Evolutionary conservation across 2,113 vertebrate genomes (phyloP).

Genomic region (Brachionichthys hirsutus): DNA sequence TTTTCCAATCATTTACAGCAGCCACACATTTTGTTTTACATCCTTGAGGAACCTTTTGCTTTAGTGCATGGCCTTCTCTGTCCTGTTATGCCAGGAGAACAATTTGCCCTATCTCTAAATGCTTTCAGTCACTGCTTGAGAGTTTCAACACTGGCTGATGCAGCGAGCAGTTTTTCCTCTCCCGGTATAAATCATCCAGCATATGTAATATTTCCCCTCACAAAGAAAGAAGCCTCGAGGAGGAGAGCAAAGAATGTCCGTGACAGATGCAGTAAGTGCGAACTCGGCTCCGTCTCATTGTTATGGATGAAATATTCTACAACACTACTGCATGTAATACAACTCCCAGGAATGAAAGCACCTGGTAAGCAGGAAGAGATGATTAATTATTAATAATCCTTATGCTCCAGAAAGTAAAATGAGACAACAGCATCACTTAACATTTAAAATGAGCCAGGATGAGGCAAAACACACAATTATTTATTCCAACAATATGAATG

Average conservation of each 20-base stretch:
- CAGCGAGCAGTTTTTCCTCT: not conserved
- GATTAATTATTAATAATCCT: conserved; percentile 64
- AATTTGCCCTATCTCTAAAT: conserved; percentile 20
- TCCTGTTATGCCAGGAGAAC: conserved; percentile 13
- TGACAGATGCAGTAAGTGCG: conserved; percentile 30
- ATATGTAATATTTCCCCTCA: conserved; percentile 20
- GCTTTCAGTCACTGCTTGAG: conserved; percentile 4
- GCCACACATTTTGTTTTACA: not conserved
- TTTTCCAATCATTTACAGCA: conserved; percentile 3
- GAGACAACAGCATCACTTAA: conserved; percentile 37
- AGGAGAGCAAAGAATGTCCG: conserved; percentile 29
- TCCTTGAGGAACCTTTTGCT: conserved; percentile 4
- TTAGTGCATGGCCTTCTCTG: conserved; percentile 3
- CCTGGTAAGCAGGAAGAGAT: conserved; percentile 52
- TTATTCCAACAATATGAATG: conserved; percentile 14
- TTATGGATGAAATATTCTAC: conserved; percentile 60
- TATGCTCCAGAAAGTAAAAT: conserved; percentile 51
- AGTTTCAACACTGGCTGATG: conserved; percentile 3
- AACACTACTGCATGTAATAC: conserved; percentile 53
- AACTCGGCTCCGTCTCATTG: conserved; percentile 25
- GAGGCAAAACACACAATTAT: not conserved
- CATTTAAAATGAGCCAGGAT: conserved; percentile 15
- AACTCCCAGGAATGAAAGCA: conserved; percentile 62
- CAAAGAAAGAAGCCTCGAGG: conserved; percentile 28
- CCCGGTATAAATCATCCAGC: conserved; percentile 1